Percentiles rank a stretch among this genome's conserved stretches.
These are phyloP conservation scores for Sebastes taczanowskii DNA, from an alignment of 2,797 vertebrate species.

Conservation along the genomic window DNA sequence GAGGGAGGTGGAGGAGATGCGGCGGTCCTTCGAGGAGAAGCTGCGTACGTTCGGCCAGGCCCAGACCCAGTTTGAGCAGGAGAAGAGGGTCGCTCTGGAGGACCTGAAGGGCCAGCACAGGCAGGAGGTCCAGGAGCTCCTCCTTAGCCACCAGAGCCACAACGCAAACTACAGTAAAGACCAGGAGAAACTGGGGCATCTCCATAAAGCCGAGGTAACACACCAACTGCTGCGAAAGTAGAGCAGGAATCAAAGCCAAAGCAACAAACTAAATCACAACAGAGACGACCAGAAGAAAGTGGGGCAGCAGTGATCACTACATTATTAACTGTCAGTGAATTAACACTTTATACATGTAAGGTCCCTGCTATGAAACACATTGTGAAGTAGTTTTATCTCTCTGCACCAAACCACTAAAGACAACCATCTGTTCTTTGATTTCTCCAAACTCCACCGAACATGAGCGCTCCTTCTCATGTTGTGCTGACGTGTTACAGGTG, in stretches of 20 bases:
- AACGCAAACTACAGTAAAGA: constrained; percentile 91
- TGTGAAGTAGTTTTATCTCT: background rate
- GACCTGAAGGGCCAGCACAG: constrained; percentile 89
- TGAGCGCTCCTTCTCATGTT: background rate
- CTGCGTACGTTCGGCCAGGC: constrained; percentile 90
- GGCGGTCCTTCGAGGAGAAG: constrained; percentile 94
- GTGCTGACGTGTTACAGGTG: constrained; percentile 72
- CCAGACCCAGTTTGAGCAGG: constrained; percentile 93
- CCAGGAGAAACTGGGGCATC: constrained; percentile 91
- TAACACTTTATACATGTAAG: background rate
- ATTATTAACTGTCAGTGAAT: constrained; percentile 7
- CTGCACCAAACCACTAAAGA: background rate
- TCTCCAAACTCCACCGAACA: background rate
- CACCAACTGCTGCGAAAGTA: constrained; percentile 8
- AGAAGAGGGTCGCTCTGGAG: constrained; percentile 90
- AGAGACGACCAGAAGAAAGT: constrained; percentile 4
- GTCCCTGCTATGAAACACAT: background rate
- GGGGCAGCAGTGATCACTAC: constrained; percentile 9
- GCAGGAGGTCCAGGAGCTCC: constrained; percentile 92
- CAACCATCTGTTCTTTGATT: background rate
- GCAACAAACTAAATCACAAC: constrained; percentile 1
- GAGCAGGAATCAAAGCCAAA: constrained; percentile 27
- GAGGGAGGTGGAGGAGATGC: constrained; percentile 96
- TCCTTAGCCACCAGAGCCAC: constrained; percentile 92
- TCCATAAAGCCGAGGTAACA: constrained; percentile 84